These are phyloP conservation scores for Chrysogorgia sp. DNA, from an alignment of 92 coral and sea anemone genomes.

Conservation along the genomic window DNA sequence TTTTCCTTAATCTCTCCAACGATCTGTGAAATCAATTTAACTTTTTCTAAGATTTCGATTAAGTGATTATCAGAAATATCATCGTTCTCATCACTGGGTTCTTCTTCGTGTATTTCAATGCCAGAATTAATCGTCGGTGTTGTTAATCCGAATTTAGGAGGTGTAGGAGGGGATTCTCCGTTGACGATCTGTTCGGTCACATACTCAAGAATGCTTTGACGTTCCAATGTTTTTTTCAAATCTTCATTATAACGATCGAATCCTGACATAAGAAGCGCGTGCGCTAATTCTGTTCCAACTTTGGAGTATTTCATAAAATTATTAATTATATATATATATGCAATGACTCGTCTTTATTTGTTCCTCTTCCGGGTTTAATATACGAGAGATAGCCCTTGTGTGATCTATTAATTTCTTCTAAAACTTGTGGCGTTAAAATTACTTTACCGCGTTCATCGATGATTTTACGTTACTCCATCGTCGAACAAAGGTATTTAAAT, in stretches of 20 bases:
- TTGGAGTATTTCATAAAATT: slow-evolving; percentile 34
- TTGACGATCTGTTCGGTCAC: neutral
- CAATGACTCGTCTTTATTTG: slow-evolving; percentile 61
- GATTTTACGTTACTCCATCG: slow-evolving; percentile 47
- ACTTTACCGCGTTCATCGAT: neutral
- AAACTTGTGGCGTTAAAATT: slow-evolving; percentile 3
- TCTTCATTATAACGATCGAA: neutral
- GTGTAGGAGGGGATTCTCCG: neutral
- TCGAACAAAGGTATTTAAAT: slow-evolving; percentile 47
- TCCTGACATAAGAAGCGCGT: slow-evolving; percentile 10
- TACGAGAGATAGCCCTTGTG: slow-evolving; percentile 69
- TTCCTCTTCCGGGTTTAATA: no score
- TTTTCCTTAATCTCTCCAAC: no score
- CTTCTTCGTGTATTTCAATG: slow-evolving; percentile 1
- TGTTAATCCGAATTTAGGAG: slow-evolving; percentile 15
- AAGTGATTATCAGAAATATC: neutral
- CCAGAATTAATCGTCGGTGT: slow-evolving; percentile 2
- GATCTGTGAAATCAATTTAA: neutral
- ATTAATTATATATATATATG: slow-evolving; percentile 55
- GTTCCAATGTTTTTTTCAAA: neutral
- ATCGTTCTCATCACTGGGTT: neutral
- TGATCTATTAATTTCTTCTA: neutral
- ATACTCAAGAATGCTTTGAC: slow-evolving; percentile 8
- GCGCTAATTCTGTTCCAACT: slow-evolving; percentile 25
- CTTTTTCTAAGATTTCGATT: neutral